Percentiles rank a stretch among this genome's conserved stretches.
Conservation (phyloP, 30 jellyfish, hydroid and myxozoan species). For the Euphysa ruthae region DNA sequence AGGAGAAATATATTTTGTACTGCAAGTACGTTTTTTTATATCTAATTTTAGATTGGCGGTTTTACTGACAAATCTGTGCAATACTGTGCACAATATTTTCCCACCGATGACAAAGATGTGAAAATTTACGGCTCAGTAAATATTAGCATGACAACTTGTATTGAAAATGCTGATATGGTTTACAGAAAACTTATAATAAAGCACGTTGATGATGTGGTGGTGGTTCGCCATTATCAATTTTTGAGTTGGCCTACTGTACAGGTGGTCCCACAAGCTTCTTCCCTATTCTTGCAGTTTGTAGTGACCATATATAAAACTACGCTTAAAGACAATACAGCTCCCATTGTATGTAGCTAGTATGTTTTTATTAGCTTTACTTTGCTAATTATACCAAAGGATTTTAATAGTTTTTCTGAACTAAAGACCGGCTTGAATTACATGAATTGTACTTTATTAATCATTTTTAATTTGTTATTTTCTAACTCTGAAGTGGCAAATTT, state of each 20-base stretch:
- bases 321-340: background rate
- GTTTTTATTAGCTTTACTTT: no score
- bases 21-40: no score
- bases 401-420: no score
- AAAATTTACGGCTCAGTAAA: background rate
- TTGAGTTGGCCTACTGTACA: slow-evolving; percentile 63
- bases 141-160: background rate
- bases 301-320: background rate
- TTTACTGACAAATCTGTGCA: background rate
- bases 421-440: no score
- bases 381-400: no score
- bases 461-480: no score
- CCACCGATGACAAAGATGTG: background rate
- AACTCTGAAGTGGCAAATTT: no score
- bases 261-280: slow-evolving; percentile 38
- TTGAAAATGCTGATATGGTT: background rate
- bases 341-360: slow-evolving; percentile 13
- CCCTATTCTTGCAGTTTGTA: slow-evolving; percentile 58
- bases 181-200: background rate
- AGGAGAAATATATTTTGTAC: no score
- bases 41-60: slow-evolving; percentile 18
- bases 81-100: slow-evolving; percentile 30
- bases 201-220: slow-evolving; percentile 2
- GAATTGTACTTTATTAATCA: no score
- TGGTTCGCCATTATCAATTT: slow-evolving; percentile 47